These are phyloP conservation scores for Tapera naevia DNA, from an alignment of 2,797 vertebrate genomes.

Conservation along the genomic window DNA sequence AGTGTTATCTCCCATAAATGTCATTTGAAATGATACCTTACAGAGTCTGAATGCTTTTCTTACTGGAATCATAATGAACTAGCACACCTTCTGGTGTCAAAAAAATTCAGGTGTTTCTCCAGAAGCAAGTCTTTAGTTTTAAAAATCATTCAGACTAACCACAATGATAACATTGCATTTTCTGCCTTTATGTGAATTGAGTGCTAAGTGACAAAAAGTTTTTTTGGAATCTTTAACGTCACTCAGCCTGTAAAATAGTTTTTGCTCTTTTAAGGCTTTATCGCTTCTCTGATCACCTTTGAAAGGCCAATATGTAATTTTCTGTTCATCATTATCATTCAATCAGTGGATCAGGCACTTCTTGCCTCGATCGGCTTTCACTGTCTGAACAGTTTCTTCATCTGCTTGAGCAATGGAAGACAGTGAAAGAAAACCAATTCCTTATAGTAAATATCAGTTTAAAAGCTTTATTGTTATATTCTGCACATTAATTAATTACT, in stretches of 20 bases:
- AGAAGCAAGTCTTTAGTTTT: neutral
- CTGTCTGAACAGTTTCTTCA: neutral
- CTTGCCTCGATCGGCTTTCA: neutral
- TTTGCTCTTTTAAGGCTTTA: neutral
- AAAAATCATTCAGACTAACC: neutral
- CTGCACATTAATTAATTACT: neutral
- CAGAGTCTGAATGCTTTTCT: neutral
- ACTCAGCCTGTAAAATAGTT: neutral
- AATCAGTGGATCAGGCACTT: neutral
- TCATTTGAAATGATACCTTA: neutral
- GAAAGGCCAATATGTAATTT: neutral
- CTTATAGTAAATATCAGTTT: neutral
- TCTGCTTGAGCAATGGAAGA: neutral
- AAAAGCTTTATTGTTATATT: neutral
- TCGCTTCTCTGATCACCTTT: neutral
- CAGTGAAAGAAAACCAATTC: neutral
- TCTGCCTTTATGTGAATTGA: neutral
- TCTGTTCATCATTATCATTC: neutral
- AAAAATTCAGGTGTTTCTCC: neutral
- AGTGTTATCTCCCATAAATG: neutral
- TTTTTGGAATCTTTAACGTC: neutral
- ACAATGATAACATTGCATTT: neutral
- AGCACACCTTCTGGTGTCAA: neutral
- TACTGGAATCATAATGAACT: neutral
- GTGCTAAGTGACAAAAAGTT: neutral